Evolutionary conservation across 2,113 vertebrate species (phyloP), one percentile per base, ranked within the genome.

Genomic region (Equus przewalskii): DNA sequence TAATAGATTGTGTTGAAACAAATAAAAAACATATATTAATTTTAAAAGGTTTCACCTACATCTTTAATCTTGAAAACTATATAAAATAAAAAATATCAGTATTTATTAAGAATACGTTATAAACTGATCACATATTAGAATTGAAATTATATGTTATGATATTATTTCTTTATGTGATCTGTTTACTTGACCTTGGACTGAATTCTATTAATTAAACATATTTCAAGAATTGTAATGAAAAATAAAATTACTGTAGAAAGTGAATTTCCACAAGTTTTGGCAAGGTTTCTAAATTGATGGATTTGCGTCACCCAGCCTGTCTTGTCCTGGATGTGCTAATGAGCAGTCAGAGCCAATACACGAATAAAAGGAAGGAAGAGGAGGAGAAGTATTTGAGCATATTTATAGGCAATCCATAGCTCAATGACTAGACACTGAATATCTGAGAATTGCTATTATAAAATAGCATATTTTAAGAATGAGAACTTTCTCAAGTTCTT

Each of bases 401-500:
- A 70, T 95, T 97, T 89, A 80, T 44, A 93, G 85, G 44, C 51
- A 86, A 36, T 81, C n/a, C 75, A 76, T 92, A 96, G 89, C 79
- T 96, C 92, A 96, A 14, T 94, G 87, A 76, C 79, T 92, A 58
- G 84, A 93, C 44, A 15, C n/a, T 82, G 78, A 70, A 18, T 93
- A 83, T 72, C 94, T 78, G 86, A 93, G 58, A 93, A 86, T 26
- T 89, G 83, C 79, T 91, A 97, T 89, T 79, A 92, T 83, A 95
- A 94, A 98, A 86, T 88, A 89, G 62, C 56, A 15, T 89, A 72
- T 95, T 95, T 96, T 83, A 96, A 97, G 79, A 96, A 75, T 89
- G 72, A 97, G 73, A 80, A 94, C 33, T 92, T 97, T 96, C 78
- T 92, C 86, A 92, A 93, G 82, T 96, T 84, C 81, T 79, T 97